These are phyloP conservation scores for Endotricha flammealis DNA, from an alignment of 2,888 invertebrate genomes.

Conservation along the genomic window DNA sequence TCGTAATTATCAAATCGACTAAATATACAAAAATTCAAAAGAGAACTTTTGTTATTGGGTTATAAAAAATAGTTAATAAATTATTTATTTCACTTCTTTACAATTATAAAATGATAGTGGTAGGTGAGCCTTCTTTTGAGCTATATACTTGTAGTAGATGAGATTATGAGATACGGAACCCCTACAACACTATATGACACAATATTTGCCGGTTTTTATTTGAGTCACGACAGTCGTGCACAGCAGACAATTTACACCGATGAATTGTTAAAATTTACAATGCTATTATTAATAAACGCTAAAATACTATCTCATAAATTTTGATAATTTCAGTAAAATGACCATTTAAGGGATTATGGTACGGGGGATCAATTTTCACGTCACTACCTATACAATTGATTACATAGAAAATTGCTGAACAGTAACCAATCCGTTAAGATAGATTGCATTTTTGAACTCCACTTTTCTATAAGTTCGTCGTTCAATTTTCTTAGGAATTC, in stretches of 20 bases:
- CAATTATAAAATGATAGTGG: no score
- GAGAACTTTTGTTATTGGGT: no score
- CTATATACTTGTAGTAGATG: no score
- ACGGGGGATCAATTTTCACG: constrained; percentile 10
- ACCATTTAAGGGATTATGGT: constrained; percentile 9
- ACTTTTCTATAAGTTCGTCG: no score
- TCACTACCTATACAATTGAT: constrained; percentile 1
- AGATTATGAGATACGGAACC: background rate
- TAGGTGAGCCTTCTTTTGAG: no score
- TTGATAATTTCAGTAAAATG: constrained; percentile 30
- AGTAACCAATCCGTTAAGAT: no score
- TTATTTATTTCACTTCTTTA: no score
- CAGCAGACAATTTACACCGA: constrained; percentile 33
- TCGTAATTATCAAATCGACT: no score
- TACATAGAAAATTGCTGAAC: background rate
- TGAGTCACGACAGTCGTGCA: constrained; percentile 41
- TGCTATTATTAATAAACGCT: constrained; percentile 41
- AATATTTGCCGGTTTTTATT: constrained; percentile 27
- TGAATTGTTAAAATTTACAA: constrained; percentile 41
- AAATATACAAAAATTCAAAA: no score
- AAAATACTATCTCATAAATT: constrained; percentile 23
- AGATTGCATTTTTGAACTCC: no score
- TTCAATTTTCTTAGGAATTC: no score
- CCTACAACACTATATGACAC: constrained; percentile 8
- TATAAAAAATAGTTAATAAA: no score